These are phyloP conservation scores for Sebastes kiyomatsui DNA, from an alignment of 2,797 vertebrate genomes.

Conservation along the genomic window DNA sequence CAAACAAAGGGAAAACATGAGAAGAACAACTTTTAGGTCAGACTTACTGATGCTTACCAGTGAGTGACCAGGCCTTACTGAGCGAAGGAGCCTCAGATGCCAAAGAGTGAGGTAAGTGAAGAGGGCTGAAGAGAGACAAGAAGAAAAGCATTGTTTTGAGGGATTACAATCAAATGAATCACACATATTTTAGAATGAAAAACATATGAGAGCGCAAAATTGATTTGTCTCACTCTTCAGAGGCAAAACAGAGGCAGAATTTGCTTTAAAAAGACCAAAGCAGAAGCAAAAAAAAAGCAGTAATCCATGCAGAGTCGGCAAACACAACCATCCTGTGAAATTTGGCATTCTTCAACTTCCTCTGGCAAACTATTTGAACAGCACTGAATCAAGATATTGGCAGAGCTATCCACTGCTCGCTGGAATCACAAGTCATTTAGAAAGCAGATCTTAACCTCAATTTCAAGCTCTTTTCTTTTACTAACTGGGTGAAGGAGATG, in stretches of 20 bases:
- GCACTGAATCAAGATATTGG: constrained; percentile 51
- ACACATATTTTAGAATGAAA: not conserved
- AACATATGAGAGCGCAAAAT: not conserved
- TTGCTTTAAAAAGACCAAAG: not conserved
- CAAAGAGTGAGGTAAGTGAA: not conserved
- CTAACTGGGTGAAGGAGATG: not conserved
- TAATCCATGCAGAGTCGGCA: constrained; percentile 41
- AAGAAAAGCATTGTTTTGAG: not conserved
- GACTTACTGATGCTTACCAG: not conserved
- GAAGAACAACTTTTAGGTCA: not conserved
- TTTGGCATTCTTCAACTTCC: constrained; percentile 70
- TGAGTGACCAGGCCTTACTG: not conserved
- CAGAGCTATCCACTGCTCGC: not conserved
- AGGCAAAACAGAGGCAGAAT: not conserved
- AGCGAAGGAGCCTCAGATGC: not conserved
- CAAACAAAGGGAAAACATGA: not conserved
- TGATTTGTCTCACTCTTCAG: not conserved
- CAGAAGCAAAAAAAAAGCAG: not conserved
- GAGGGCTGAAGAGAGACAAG: not conserved
- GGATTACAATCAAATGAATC: not conserved
- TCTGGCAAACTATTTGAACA: constrained; percentile 54
- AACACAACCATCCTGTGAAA: constrained; percentile 60
- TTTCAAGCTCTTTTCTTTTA: not conserved
- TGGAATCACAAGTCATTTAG: constrained; percentile 33
- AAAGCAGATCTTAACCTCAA: not conserved